Evolutionary conservation across 2,888 invertebrate genomes (phyloP).

Genomic region (Aphodius granarius): DNA sequence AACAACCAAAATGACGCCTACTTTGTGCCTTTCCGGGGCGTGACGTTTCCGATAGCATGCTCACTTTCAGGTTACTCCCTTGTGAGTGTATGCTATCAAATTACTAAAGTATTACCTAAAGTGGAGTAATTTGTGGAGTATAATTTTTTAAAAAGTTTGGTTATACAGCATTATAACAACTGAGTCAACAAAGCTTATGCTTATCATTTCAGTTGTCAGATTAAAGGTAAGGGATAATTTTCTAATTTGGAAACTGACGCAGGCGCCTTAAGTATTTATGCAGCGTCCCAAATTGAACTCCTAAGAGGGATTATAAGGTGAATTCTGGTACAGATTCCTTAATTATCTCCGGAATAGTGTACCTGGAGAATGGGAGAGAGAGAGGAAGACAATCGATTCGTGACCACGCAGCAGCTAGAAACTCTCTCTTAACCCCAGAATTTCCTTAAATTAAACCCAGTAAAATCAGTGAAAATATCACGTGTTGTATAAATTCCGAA

Average conservation of each 20-base stretch:
- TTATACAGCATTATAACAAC: too few relatives aligned
- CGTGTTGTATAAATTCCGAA: not conserved
- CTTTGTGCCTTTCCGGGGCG: not conserved
- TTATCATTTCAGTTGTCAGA: not conserved
- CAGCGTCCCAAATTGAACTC: not conserved
- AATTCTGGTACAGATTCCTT: not conserved
- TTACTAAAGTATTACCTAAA: too few relatives aligned
- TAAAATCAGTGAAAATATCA: not conserved
- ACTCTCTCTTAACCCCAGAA: not conserved
- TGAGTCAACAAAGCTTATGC: too few relatives aligned
- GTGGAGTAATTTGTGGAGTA: too few relatives aligned
- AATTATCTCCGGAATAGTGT: not conserved
- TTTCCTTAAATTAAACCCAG: not conserved
- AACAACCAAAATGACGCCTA: not conserved
- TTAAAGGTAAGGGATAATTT: not conserved
- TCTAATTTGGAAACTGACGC: not conserved
- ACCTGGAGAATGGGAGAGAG: not conserved
- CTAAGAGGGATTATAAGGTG: not conserved
- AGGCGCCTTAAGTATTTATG: not conserved
- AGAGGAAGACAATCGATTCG: not conserved
- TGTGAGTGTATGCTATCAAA: too few relatives aligned
- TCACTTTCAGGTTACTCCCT: too few relatives aligned
- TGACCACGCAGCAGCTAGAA: not conserved
- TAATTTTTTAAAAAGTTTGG: too few relatives aligned
- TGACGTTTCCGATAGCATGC: not conserved